phyloP scores from a whole-genome alignment of 2,113 vertebrate genomes.

The Ginglymostoma cirratum region DNA sequence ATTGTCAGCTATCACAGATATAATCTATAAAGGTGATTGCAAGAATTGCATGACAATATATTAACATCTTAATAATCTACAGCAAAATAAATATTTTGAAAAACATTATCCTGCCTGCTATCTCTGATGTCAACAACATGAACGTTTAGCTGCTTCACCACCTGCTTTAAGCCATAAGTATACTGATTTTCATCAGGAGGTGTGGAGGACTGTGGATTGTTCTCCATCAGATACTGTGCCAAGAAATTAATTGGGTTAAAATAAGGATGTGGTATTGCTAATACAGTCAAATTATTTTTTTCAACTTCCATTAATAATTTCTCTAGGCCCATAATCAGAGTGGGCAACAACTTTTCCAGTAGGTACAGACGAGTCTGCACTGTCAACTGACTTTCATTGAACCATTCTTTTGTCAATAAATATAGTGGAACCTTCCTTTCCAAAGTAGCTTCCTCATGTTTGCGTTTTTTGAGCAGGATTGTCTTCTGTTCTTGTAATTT shows the following conservation, averaged over 20 bases:
- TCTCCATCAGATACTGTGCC: constrained; percentile 66
- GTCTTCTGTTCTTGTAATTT: constrained; percentile 51
- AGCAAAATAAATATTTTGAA: constrained; percentile 10
- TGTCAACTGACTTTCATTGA: constrained; percentile 48
- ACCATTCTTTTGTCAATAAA: constrained; percentile 56
- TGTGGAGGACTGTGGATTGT: constrained; percentile 50
- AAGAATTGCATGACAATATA: neutral
- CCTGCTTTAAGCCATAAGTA: constrained; percentile 50
- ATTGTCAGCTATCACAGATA: neutral
- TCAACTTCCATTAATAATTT: constrained; percentile 55
- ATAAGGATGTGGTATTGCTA: constrained; percentile 41
- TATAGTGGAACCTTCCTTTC: constrained; percentile 47
- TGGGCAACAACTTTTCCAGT: constrained; percentile 65
- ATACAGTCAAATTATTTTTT: constrained; percentile 50
- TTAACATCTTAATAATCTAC: neutral
- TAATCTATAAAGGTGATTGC: neutral
- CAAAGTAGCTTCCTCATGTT: constrained; percentile 46
- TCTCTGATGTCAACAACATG: constrained; percentile 45
- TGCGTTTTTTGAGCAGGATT: constrained; percentile 42
- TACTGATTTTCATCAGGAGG: constrained; percentile 48
- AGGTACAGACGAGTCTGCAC: constrained; percentile 52
- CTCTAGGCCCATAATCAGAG: constrained; percentile 57
- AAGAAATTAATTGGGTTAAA: constrained; percentile 59
- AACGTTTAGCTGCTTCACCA: constrained; percentile 51
- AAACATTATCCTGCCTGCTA: constrained; percentile 52